Base-by-base conservation (phyloP, 2,888 invertebrate genomes). In the Exephanes ischioxanthus region DNA sequence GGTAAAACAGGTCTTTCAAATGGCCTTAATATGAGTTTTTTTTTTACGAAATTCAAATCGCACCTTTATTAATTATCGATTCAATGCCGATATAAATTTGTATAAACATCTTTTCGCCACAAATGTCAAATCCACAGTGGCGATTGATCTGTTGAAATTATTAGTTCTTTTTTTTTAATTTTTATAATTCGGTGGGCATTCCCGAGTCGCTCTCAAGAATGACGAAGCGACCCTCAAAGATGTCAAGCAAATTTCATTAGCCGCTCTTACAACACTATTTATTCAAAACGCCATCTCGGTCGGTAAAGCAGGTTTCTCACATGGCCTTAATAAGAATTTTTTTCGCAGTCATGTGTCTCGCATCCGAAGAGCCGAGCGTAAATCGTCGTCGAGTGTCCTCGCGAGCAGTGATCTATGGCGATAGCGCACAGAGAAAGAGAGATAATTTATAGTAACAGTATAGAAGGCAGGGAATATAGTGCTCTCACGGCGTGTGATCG, bases 321-420 rank as follows among this genome's bases (percentile, higher is more conserved):
- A 51, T 70, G 45, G 58, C 58, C 26, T 58, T 14, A 4, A 26
- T 58, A 9, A 45, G 37, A 33, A 75, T 83, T 77, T 72, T 72
- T 71, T 61, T 78, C 61, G 45, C 33, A 45, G 70, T 78, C 55
- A 71, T 85, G 84, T 72, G 75, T 79, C 78, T 85, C 78, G 48
- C 78, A 79, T 82, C 81, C 81, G 82, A 70, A 70, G 81, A 71
- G 76, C 80, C 55, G 70, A 53, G 78, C 58, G 79, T 85, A 85
- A 85, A 85, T 85, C 82, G 78, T 82, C 66, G 82, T 71, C 81
- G 82, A 85, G 85, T 85, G 82, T 82, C 75, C 78, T 70, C 78
- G 73, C 70, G 73, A 78, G 78, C 68, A 53, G 66, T 82, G 85
- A 85, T 85, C 81, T 82, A 85, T 79, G 75, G 85, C 79, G 73